Evolutionary conservation across 2,888 invertebrate species (phyloP).

Genomic region (Boloria euphrosyne): DNA sequence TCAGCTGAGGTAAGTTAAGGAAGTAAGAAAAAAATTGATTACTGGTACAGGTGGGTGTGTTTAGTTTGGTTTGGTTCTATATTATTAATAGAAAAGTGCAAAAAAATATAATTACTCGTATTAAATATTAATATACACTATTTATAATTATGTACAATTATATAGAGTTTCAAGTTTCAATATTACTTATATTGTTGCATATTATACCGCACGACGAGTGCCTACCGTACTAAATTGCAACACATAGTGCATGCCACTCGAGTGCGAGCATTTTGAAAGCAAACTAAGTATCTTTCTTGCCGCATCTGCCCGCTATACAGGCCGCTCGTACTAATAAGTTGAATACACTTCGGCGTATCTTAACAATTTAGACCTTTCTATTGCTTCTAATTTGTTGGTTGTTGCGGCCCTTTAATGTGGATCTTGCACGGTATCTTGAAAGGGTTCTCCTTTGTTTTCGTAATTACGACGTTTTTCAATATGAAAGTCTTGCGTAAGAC

Average conservation of each 20-base stretch:
- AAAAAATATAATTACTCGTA: too few relatives aligned
- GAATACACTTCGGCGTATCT: constrained; percentile 64
- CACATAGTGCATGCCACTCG: neutral
- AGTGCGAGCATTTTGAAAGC: constrained; percentile 29
- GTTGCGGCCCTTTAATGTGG: constrained; percentile 71
- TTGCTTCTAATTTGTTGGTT: constrained; percentile 70
- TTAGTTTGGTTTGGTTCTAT: neutral
- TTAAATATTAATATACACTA: too few relatives aligned
- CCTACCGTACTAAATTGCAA: constrained; percentile 9
- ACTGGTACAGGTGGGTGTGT: constrained; percentile 14
- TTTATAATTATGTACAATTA: too few relatives aligned
- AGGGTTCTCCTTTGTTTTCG: constrained; percentile 60
- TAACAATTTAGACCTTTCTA: constrained; percentile 62
- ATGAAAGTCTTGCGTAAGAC: constrained; percentile 49
- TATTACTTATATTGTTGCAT: neutral
- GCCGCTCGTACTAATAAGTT: constrained; percentile 54
- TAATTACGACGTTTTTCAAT: constrained; percentile 56
- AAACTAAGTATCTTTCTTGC: constrained; percentile 40
- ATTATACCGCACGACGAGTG: neutral
- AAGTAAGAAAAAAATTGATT: neutral
- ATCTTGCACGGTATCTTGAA: constrained; percentile 55
- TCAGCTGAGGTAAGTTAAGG: constrained; percentile 4
- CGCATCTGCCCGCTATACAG: constrained; percentile 46
- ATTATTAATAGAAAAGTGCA: neutral
- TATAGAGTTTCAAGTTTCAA: too few relatives aligned